These are phyloP conservation scores for Morphnarchus princeps DNA, from an alignment of 2,113 vertebrate species.

Conservation along the genomic window DNA sequence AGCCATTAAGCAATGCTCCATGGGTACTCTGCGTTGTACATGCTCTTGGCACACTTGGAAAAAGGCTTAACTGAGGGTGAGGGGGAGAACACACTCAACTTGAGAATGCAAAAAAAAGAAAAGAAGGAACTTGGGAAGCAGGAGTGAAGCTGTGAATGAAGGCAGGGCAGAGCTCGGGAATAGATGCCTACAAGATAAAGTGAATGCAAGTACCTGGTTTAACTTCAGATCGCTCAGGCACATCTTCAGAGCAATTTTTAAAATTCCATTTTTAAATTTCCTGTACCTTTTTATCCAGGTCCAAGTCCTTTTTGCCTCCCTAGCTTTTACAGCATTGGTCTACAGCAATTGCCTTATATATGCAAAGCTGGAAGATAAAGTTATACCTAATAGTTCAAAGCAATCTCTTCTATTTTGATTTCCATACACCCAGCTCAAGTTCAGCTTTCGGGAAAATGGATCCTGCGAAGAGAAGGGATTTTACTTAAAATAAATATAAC, in stretches of 20 bases:
- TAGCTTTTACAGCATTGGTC: neutral
- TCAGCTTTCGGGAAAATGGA: neutral
- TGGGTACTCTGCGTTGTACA: neutral
- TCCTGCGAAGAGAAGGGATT: neutral
- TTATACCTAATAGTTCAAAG: neutral
- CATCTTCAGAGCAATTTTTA: neutral
- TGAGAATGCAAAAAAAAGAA: neutral
- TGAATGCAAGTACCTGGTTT: neutral
- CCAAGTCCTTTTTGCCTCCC: neutral
- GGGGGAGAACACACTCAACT: neutral
- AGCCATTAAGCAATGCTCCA: slow-evolving; percentile 34
- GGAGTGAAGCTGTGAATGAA: neutral
- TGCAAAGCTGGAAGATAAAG: neutral
- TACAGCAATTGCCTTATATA: neutral
- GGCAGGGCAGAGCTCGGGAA: neutral
- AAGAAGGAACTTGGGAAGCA: neutral
- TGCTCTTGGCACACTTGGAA: neutral
- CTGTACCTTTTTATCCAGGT: neutral
- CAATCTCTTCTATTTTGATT: neutral
- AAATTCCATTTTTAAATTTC: neutral
- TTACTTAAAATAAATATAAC: neutral
- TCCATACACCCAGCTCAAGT: neutral
- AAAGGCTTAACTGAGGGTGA: neutral
- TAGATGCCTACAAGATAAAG: neutral
- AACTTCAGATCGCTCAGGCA: neutral